A percentile compares a stretch with the other conserved stretches of the same genome.
Evolutionary conservation across 2,797 vertebrate genomes (phyloP).

Genomic region (Columba guinea): DNA sequence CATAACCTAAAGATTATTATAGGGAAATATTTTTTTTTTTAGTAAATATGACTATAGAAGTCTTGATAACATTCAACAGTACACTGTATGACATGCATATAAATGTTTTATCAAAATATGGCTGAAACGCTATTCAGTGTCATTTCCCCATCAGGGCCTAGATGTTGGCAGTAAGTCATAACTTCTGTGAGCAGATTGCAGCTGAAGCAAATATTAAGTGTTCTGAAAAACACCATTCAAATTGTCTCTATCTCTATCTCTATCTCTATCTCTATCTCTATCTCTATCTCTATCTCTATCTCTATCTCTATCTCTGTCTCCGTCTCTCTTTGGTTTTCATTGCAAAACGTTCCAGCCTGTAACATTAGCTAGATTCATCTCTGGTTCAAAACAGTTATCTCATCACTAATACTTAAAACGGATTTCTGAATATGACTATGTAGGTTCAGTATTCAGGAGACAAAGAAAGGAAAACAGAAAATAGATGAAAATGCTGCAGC

Average conservation of each 20-base stretch:
- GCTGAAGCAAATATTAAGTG: background rate
- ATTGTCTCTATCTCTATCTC: background rate
- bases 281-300: too few relatives aligned
- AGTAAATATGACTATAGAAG: background rate
- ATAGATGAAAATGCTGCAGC: background rate
- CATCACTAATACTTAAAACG: background rate
- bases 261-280: too few relatives aligned
- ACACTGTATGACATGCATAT: background rate
- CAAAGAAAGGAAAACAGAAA: background rate
- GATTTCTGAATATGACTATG: background rate
- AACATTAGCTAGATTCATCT: background rate
- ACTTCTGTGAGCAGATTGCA: background rate
- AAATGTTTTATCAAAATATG: background rate
- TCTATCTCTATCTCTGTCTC: too few relatives aligned
- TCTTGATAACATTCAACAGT: background rate
- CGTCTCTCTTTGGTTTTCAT: background rate
- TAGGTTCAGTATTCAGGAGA: background rate
- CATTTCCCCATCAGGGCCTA: background rate
- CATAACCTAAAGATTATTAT: background rate
- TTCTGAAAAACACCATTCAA: background rate
- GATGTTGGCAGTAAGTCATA: background rate
- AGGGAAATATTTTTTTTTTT: background rate
- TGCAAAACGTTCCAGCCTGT: background rate
- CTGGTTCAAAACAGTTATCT: background rate
- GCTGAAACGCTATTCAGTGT: background rate